Evolutionary conservation across 37 sponge, comb jelly and placozoan genomes (phyloP), one percentile per base, ranked within the genome.

Genomic region (Cladorhizidae sp.): DNA sequence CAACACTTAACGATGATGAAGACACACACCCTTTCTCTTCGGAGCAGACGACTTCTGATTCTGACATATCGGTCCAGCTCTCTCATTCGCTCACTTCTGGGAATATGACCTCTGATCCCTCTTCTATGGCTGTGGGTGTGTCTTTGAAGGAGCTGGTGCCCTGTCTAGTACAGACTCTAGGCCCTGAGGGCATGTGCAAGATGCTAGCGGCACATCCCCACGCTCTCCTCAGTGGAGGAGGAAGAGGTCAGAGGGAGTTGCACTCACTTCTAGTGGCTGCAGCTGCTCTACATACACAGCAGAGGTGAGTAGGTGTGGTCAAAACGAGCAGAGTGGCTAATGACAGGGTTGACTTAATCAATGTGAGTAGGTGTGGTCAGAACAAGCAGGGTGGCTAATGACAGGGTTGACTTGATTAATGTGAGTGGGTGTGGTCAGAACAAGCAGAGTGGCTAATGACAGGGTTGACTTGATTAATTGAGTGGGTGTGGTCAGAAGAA

Each of bases 221-320:
- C 3, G 39, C 56, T 3, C 2, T 55, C 2, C 21, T 76, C 20
- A 40, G 49, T 2, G 40, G 40, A 32, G 74, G 41, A n/a, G 65
- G 14, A 3, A 14, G 62, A 31, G n/a, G n/a, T n/a, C n/a, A n/a
- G n/a, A n/a, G n/a, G n/a, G 74, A 21, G 38, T 50, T 82, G 3
- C 83, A 82, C 54, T 63, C 52, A 21, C 65, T 74, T 1, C 64
- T 82, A 38, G 52, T 64, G 25, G 45, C 58, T n/a, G 61, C 63
- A 8, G 50, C 55, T 57, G 42, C 63, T 18, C 14, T 73, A n/a
- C 83, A 82, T n/a, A 50, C 74, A 23, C 74, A 74, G 54, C 83
- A 82, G 54, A 82, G 73, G 83, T 82, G 26, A 71, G 71, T 32
- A 9, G 31, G 36, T 20, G 36, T 45, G 49, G 49, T 45, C 49